phyloP scores from a whole-genome alignment of 2,888 invertebrate genomes.

The Asteroscopus sphinx region DNA sequence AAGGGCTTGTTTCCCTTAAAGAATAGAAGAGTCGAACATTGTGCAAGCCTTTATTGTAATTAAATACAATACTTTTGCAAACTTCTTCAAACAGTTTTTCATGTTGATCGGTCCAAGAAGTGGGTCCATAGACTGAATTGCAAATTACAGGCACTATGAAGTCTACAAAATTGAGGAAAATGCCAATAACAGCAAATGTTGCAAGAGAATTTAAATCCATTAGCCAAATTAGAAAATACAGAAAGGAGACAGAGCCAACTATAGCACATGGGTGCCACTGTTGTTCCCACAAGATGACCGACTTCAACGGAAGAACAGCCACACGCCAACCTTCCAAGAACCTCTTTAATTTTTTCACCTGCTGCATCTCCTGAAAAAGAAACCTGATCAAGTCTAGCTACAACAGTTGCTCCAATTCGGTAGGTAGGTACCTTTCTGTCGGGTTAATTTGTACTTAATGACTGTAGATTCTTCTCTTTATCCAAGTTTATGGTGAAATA shows the following conservation, averaged over 20 bases:
- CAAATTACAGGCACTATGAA: slow-evolving; percentile 94
- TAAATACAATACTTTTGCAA: slow-evolving; percentile 87
- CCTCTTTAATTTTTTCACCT: slow-evolving; percentile 92
- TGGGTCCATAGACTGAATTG: slow-evolving; percentile 91
- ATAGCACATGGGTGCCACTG: slow-evolving; percentile 95
- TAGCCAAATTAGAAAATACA: slow-evolving; percentile 94
- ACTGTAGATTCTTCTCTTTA: neutral
- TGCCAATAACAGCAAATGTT: slow-evolving; percentile 92
- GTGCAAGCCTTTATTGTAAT: slow-evolving; percentile 76
- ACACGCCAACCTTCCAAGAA: slow-evolving; percentile 94
- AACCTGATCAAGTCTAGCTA: neutral
- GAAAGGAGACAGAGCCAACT: slow-evolving; percentile 88
- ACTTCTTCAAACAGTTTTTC: slow-evolving; percentile 95
- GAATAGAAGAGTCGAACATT: slow-evolving; percentile 82
- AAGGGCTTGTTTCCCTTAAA: slow-evolving; percentile 86
- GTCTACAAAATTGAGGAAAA: slow-evolving; percentile 93
- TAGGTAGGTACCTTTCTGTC: slow-evolving; percentile 4
- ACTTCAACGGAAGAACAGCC: slow-evolving; percentile 92
- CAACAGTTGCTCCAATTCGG: neutral
- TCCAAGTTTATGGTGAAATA: neutral
- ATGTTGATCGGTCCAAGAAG: slow-evolving; percentile 94
- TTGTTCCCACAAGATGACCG: slow-evolving; percentile 95
- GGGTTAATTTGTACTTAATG: neutral
- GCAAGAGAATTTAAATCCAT: slow-evolving; percentile 95
- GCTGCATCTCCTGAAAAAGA: slow-evolving; percentile 91